Evolutionary conservation across 2,113 vertebrate species (phyloP).

Genomic region (Crocuta crocuta): DNA sequence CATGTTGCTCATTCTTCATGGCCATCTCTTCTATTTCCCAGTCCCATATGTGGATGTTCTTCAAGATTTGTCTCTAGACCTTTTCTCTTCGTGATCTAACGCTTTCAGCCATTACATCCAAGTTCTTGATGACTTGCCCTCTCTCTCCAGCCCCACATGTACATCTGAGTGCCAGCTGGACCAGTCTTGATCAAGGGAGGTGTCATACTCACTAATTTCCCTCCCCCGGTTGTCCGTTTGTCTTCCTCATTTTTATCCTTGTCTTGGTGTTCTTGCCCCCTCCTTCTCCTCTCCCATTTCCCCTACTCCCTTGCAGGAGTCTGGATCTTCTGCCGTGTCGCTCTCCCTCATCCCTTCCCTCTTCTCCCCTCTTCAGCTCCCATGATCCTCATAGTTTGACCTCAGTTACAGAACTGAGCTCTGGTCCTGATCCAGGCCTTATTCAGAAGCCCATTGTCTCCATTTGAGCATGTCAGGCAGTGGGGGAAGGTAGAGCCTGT

Average conservation of each 20-base stretch:
- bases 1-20: too few species aligned
- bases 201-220: neutral
- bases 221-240: neutral
- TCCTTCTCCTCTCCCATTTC: fast-evolving
- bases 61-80: neutral
- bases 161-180: neutral
- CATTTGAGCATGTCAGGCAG: fast-evolving
- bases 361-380: neutral
- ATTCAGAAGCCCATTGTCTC: neutral
- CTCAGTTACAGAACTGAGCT: neutral
- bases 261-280: neutral
- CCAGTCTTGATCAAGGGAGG: neutral
- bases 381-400: fast-evolving
- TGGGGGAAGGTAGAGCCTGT: neutral
- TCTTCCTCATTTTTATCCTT: neutral
- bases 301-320: neutral
- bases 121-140: neutral
- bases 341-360: fast-evolving
- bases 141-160: neutral
- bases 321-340: fast-evolving
- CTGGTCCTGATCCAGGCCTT: fast-evolving
- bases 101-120: neutral
- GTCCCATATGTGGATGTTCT: neutral
- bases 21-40: neutral
- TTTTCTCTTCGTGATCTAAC: neutral